Conservation (phyloP, 2,888 invertebrate species). For the Muscina levida region DNA sequence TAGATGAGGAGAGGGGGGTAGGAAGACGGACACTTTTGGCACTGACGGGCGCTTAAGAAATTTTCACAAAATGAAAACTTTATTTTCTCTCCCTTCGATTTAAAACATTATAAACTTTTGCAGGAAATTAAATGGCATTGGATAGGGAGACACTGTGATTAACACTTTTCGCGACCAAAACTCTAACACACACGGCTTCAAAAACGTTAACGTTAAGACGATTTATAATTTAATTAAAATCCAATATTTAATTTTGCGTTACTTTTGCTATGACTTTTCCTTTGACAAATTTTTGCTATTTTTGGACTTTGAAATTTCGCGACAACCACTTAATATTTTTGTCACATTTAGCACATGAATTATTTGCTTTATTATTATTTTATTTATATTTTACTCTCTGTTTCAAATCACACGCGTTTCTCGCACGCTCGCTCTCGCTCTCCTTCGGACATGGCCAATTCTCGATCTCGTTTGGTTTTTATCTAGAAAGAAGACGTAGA, state of each 20-base stretch:
- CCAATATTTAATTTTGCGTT: conserved; percentile 3
- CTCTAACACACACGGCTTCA: neutral
- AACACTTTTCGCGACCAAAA: conserved; percentile 17
- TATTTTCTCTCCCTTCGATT: neutral
- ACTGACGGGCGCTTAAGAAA: too few species aligned
- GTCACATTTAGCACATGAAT: conserved; percentile 23
- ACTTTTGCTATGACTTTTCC: neutral
- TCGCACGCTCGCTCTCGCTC: neutral
- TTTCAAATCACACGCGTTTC: too few species aligned
- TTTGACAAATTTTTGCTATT: neutral
- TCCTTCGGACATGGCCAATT: neutral
- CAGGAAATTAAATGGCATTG: neutral
- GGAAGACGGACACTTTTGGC: too few species aligned
- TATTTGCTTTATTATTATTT: too few species aligned
- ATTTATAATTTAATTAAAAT: neutral
- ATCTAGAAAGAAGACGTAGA: neutral
- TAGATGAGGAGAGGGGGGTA: too few species aligned
- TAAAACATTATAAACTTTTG: neutral
- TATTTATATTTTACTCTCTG: too few species aligned
- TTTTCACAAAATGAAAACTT: too few species aligned
- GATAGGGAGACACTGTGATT: neutral
- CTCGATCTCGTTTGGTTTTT: neutral
- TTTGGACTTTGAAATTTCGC: neutral
- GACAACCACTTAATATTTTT: neutral
- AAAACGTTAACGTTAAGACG: neutral